These are phyloP conservation scores for Dryomyza anilis DNA, from an alignment of 2,888 invertebrate species.

Conservation along the genomic window DNA sequence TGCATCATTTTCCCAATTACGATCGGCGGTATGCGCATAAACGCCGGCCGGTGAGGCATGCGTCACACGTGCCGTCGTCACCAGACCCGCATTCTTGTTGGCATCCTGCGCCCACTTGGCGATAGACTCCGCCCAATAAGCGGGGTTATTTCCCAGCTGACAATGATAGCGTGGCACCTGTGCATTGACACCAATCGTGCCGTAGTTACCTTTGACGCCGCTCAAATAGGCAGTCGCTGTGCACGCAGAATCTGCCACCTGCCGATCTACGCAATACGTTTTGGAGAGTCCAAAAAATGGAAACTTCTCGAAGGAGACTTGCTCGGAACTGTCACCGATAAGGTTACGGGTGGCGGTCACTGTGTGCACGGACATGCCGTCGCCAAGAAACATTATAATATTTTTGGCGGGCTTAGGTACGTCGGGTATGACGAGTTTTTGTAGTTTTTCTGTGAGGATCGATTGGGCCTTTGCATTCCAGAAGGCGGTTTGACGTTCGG, in stretches of 20 bases:
- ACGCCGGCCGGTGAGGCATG: conserved; percentile 79
- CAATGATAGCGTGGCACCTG: conserved; percentile 71
- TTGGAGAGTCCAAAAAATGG: conserved; percentile 64
- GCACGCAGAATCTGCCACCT: conserved; percentile 85
- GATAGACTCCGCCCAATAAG: conserved; percentile 69
- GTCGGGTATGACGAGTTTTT: conserved; percentile 39
- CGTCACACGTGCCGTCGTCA: conserved; percentile 79
- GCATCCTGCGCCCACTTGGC: conserved; percentile 74
- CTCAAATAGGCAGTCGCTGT: conserved; percentile 79
- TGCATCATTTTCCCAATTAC: conserved; percentile 75
- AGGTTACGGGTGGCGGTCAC: conserved; percentile 69
- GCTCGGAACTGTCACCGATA: conserved; percentile 68
- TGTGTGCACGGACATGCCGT: conserved; percentile 79
- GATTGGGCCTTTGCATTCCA: conserved; percentile 57
- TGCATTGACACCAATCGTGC: conserved; percentile 76
- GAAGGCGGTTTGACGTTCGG: conserved; percentile 46
- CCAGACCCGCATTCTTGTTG: conserved; percentile 70
- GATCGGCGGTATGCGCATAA: conserved; percentile 72
- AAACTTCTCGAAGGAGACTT: conserved; percentile 69
- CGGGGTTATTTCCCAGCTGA: conserved; percentile 64
- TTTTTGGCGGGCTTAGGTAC: conserved; percentile 62
- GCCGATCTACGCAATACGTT: conserved; percentile 77
- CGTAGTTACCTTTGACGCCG: conserved; percentile 78
- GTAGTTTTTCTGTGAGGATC: conserved; percentile 45
- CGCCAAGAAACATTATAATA: conserved; percentile 73